Conservation (phyloP, 2,888 invertebrate genomes). For the Merodon equestris region DNA sequence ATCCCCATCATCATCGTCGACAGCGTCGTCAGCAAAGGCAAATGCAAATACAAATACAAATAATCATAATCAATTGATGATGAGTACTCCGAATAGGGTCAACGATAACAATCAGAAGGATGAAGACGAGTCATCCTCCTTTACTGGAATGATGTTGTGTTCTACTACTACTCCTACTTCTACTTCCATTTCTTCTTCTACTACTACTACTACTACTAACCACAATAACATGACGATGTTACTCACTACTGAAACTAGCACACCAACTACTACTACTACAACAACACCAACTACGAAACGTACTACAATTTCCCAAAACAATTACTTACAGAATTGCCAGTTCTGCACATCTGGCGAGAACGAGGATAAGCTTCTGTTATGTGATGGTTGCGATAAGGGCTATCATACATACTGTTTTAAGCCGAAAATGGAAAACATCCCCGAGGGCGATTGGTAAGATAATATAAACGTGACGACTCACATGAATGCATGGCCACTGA, state of each 20-base stretch:
- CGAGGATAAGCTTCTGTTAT: conserved; percentile 95
- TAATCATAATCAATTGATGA: conserved; percentile 29
- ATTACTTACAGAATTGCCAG: conserved; percentile 92
- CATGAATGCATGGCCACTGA: too few relatives aligned
- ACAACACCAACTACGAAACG: conserved; percentile 76
- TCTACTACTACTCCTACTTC: conserved; percentile 63
- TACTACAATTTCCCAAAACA: conserved; percentile 72
- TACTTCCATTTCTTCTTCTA: conserved; percentile 26
- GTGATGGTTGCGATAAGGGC: conserved; percentile 98
- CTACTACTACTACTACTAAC: conserved; percentile 51
- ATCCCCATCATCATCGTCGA: conserved; percentile 18
- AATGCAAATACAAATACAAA: conserved; percentile 57
- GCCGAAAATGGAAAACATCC: conserved; percentile 96
- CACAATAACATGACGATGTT: conserved; percentile 66
- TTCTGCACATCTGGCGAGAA: conserved; percentile 98
- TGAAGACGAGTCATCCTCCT: background rate
- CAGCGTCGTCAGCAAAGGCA: conserved; percentile 40
- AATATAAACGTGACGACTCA: background rate
- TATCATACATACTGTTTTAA: conserved; percentile 99
- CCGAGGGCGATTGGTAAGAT: conserved; percentile 96
- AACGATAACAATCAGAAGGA: conserved; percentile 10
- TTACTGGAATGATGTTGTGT: conserved; percentile 61
- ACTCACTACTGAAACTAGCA: conserved; percentile 68
- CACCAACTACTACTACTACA: conserved; percentile 68
- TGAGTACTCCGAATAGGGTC: conserved; percentile 21